Base-by-base conservation (phyloP, 1,140 invertebrate species). In the Capitella teleta region DNA sequence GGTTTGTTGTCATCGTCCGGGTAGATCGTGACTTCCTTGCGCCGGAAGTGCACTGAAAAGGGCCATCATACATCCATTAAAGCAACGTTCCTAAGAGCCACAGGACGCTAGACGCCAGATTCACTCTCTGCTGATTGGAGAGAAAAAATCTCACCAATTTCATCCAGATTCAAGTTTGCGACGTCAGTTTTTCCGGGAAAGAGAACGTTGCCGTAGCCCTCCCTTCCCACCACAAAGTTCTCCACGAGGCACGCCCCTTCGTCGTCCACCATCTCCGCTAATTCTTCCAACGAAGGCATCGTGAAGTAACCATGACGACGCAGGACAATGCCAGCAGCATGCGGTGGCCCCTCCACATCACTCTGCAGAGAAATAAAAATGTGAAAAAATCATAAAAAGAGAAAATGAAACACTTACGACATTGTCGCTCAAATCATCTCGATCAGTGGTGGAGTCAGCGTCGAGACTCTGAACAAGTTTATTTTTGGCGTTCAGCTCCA, bases 171-270 rank as follows among this genome's bases (percentile, higher is more conserved):
- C 16, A 97, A 60, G 6, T 83, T 84, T 21, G 84, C 79, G n/a
- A 97, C 82, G 68, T 96, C 85, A 52, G 93, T 83, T 21, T 81
- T 78, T 12, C 76, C 76, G 16, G 67, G 80, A 65, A 90, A 98
- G 64, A 79, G 87, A 0, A 98, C 85, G 69, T 86, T 88, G 21
- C 95, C 94, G 70, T 91, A 98, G 38, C 87, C 86, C 49, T 83
- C 77, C 14, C 93, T 77, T 0, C 91, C 92, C 43, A 98, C 77
- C 0, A 86, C 89, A 54, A 98, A 87, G 42, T 89, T 82, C n/a
- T 87, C 82, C 10, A 96, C 84, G 26, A 87, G 72, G 66, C 90
- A 95, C 21, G 77, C 77, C n/a, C 85, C 84, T 64, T 86, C 78
- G 32, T 66, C 64, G 67, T 86, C 77, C 10, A 81, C 72, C 28